Conservation (phyloP, 2,888 invertebrate species). For the Cataglyphis altisquamis region DNA sequence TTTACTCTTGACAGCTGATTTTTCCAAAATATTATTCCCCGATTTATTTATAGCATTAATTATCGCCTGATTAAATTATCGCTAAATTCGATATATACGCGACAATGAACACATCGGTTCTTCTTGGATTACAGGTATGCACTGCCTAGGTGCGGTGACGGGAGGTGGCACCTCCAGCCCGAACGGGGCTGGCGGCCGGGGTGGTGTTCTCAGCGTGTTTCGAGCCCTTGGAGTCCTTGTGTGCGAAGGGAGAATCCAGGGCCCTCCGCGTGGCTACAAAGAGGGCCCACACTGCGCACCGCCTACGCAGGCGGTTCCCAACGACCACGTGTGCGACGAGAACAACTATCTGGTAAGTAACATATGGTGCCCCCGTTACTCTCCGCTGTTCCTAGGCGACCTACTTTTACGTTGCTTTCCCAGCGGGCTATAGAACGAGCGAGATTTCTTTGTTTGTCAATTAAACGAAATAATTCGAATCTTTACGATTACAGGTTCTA, state of each 20-base stretch:
- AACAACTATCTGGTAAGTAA: constrained; percentile 87
- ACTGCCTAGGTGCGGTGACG: constrained; percentile 84
- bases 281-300: constrained; percentile 90
- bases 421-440: constrained; percentile 12
- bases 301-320: constrained; percentile 84
- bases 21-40: neutral
- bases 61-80: neutral
- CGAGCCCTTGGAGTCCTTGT: constrained; percentile 86
- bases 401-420: constrained; percentile 34
- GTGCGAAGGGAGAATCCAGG: constrained; percentile 85
- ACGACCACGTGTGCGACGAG: constrained; percentile 87
- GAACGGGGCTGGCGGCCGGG: constrained; percentile 80
- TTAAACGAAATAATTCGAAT: neutral
- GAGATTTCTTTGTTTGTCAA: neutral
- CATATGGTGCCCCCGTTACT: constrained; percentile 53
- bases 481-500: neutral
- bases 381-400: constrained; percentile 49
- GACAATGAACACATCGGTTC: neutral
- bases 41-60: neutral
- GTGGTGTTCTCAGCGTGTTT: constrained; percentile 82
- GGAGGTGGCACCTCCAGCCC: constrained; percentile 78
- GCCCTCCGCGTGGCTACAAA: constrained; percentile 88
- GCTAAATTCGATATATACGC: neutral
- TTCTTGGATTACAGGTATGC: constrained; percentile 81
- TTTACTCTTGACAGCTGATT: neutral